Evolutionary conservation across 2,113 vertebrate species (phyloP), one percentile per base, ranked within the genome.

Genomic region (Terrapene triunguis): DNA sequence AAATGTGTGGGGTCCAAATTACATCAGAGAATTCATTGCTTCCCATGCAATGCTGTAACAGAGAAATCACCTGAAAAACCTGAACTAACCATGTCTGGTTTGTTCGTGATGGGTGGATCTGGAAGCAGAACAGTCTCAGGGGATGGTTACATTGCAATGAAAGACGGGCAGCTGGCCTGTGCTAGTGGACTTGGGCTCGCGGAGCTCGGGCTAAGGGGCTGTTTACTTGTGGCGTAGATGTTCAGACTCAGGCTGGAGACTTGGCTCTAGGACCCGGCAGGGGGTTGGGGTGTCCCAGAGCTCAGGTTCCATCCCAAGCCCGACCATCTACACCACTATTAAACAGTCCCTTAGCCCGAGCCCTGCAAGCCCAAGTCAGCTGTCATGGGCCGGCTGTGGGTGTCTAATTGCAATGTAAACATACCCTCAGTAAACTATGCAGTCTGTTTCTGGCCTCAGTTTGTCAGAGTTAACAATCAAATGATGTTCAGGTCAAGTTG

Each of bases 401-500:
- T 69, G 65, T 69, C 35, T 69, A 38, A 69, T 8, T n/a, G 65
- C 35, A 69, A n/a, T 35, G 65, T 38, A n/a, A 35, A 69, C 35
- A 38, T 69, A 69, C 17, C 4, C 17, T 69, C 7, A 21, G 35
- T 69, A 80, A 81, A 79, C 51, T 80, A 57, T 85, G 50, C 55
- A 72, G 16, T 82, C 25, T 9, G n/a, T 57, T 95, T 93, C 89
- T 92, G 89, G 38, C 78, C 84, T 57, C 65, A 95, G 91, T 85
- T 83, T 92, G 89, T 88, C 90, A 94, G 78, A 84, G 32, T 47
- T 81, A 80, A 25, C n/a, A 87, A 91, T 89, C 83, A 91, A 82
- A 83, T 89, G 89, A 92, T 90, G 42, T 95, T 89, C 57, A 94
- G 87, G 81, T 94, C 87, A 92, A 53, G 48, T 29, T 89, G 80